Evolutionary conservation across 1,140 invertebrate genomes (phyloP).

Genomic region (Habropoda laboriosa): DNA sequence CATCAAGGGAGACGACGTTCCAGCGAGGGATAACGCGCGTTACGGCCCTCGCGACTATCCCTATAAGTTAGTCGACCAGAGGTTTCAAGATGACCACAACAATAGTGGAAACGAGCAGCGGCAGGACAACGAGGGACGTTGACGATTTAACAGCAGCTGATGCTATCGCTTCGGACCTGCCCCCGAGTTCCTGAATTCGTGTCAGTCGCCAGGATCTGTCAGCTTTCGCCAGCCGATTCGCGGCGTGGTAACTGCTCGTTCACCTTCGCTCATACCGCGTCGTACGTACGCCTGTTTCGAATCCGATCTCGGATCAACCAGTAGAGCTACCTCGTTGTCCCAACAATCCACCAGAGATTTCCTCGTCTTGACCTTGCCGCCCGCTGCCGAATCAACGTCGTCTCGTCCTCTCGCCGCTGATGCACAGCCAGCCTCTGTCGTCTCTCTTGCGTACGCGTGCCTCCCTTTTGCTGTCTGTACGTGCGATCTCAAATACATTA

Average conservation of each 20-base stretch:
- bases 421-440: slow-evolving; percentile 34
- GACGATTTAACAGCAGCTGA: slow-evolving; percentile 58
- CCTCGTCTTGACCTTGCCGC: slow-evolving; percentile 42
- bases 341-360: slow-evolving; percentile 2
- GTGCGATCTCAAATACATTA: slow-evolving; percentile 80
- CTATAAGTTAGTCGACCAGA: too few relatives aligned
- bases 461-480: slow-evolving; percentile 73
- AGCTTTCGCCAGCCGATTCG: slow-evolving; percentile 80
- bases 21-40: too few relatives aligned
- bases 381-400: slow-evolving; percentile 34
- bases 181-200: slow-evolving; percentile 69
- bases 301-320: slow-evolving; percentile 15
- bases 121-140: slow-evolving; percentile 46
- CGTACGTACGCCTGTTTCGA: slow-evolving; percentile 55
- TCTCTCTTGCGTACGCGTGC: slow-evolving; percentile 71
- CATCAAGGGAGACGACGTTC: slow-evolving; percentile 46
- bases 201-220: slow-evolving; percentile 81
- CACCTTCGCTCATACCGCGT: slow-evolving; percentile 77
- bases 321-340: slow-evolving; percentile 41
- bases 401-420: slow-evolving; percentile 34
- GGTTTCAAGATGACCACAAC: too few relatives aligned
- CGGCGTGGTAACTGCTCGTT: slow-evolving; percentile 74
- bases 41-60: too few relatives aligned
- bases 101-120: too few relatives aligned
- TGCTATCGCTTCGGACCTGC: slow-evolving; percentile 78